Evolutionary conservation across 2,113 vertebrate species (phyloP).

Genomic region (Megaleporinus macrocephalus): DNA sequence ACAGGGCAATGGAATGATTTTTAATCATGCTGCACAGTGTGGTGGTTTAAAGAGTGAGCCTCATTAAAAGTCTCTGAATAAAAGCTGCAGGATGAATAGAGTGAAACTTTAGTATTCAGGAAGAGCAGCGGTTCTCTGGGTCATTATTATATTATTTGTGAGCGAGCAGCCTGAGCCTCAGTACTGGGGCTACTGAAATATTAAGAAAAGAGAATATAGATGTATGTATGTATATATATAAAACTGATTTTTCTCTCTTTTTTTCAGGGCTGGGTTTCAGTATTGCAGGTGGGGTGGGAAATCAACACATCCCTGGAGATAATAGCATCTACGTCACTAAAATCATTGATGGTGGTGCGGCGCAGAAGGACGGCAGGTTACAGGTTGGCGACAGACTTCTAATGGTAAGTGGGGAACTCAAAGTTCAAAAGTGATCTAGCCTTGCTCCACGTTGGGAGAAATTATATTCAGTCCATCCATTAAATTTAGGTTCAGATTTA

Average conservation of each 20-base stretch:
- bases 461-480: too few species aligned
- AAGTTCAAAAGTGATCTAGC: not conserved
- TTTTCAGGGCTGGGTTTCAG: slow-evolving; percentile 92
- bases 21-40: slow-evolving; percentile 2
- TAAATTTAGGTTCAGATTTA: too few species aligned
- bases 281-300: slow-evolving; percentile 95
- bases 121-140: not conserved
- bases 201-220: not conserved
- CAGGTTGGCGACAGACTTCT: slow-evolving; percentile 94
- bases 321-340: slow-evolving; percentile 98
- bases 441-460: too few species aligned
- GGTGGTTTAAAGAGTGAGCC: not conserved
- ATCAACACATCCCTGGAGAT: slow-evolving; percentile 98
- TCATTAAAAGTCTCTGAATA: slow-evolving; percentile 22
- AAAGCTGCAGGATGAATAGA: not conserved
- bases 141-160: not conserved
- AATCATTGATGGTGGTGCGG: slow-evolving; percentile 95
- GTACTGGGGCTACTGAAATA: slow-evolving; percentile 1
- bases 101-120: not conserved
- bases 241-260: not conserved
- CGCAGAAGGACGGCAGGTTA: slow-evolving; percentile 89
- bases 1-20: not conserved
- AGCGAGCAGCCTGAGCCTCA: not conserved
- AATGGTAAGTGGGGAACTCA: slow-evolving; percentile 81
- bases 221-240: not conserved